These are phyloP conservation scores for Phoenicopterus ruber DNA, from an alignment of 2,113 vertebrate genomes.

Conservation along the genomic window DNA sequence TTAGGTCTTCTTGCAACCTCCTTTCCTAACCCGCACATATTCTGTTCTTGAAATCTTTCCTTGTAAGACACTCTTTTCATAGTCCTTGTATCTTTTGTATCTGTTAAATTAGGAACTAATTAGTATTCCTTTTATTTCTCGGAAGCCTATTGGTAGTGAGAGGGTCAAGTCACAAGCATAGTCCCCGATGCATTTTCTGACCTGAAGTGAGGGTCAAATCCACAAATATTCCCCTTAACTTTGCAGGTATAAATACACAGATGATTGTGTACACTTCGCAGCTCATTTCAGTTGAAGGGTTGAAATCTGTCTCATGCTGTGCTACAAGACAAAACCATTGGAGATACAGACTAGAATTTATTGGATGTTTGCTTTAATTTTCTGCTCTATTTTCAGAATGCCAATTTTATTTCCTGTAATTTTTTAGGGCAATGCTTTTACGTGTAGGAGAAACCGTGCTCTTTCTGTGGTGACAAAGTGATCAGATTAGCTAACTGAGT, in stretches of 20 bases:
- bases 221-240: not conserved
- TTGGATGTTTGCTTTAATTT: constrained; percentile 8
- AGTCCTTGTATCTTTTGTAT: constrained; percentile 23
- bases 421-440: not conserved
- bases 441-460: accelerated
- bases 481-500: not conserved
- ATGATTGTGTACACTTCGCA: not conserved
- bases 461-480: not conserved
- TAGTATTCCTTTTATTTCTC: constrained; percentile 40
- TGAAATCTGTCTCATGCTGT: constrained; percentile 24
- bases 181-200: not conserved
- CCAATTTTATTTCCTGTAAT: not conserved
- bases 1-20: constrained; percentile 60
- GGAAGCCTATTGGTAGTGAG: not conserved
- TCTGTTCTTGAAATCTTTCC: constrained; percentile 46
- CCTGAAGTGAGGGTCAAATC: not conserved
- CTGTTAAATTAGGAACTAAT: constrained; percentile 45
- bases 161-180: not conserved
- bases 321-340: not conserved
- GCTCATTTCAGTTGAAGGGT: not conserved
- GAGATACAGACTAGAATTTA: not conserved
- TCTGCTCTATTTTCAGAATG: not conserved
- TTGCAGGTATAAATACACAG: not conserved
- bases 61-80: not conserved
- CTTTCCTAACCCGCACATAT: constrained; percentile 14